Evolutionary conservation across 2,113 vertebrate genomes (phyloP).

Genomic region (Nesoenas mayeri): DNA sequence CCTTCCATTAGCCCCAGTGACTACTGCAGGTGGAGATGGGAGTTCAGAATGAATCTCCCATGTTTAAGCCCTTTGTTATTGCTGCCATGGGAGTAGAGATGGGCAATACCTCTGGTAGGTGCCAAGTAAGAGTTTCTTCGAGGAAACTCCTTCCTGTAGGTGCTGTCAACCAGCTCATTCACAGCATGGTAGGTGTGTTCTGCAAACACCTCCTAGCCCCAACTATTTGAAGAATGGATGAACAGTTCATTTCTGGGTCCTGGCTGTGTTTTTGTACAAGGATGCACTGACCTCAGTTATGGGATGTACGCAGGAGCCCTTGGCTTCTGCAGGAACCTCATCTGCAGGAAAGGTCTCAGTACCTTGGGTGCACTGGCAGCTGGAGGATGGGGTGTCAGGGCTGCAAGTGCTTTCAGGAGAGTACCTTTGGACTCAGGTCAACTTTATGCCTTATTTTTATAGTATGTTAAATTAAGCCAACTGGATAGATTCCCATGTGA

Average conservation of each 20-base stretch:
- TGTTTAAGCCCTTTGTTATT: not conserved
- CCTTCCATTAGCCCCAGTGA: not conserved
- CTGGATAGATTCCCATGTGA: not conserved
- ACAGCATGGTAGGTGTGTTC: not conserved
- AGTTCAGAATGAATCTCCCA: not conserved
- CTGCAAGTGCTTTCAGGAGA: not conserved
- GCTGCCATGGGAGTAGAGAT: not conserved
- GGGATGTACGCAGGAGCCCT: not conserved
- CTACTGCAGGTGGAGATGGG: not conserved
- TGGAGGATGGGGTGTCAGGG: not conserved
- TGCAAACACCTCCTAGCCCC: not conserved
- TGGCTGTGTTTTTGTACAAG: not conserved
- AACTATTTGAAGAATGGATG: not conserved
- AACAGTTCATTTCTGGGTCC: not conserved
- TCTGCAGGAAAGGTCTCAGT: not conserved
- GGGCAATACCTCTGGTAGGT: not conserved
- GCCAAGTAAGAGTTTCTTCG: fast-evolving
- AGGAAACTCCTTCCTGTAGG: not conserved
- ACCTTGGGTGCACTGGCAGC: not conserved
- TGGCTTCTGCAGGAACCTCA: not conserved
- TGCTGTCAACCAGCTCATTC: not conserved
- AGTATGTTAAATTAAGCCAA: not conserved
- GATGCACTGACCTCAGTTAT: not conserved
- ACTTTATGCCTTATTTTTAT: not conserved
- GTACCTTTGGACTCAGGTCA: not conserved